Evolutionary conservation across 2,113 vertebrate species (phyloP).

Genomic region (Psophia crepitans): DNA sequence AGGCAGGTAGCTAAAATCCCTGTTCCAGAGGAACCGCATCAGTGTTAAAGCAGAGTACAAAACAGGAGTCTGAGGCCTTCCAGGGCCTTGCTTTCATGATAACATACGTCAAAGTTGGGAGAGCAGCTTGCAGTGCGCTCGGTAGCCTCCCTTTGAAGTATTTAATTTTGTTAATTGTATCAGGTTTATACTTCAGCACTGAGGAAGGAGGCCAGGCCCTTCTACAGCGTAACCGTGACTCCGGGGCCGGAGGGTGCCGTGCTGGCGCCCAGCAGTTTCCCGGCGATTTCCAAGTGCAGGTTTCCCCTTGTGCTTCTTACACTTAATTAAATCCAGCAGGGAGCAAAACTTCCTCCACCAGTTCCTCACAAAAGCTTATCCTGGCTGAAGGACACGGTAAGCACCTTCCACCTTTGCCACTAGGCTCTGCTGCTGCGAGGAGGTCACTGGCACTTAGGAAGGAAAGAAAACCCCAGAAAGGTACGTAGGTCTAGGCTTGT

Average conservation of each 20-base stretch:
- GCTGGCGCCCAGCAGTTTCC: background rate
- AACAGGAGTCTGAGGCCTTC: background rate
- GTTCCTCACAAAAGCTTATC: background rate
- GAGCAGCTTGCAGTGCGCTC: background rate
- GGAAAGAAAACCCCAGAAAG: background rate
- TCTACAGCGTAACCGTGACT: too few relatives aligned
- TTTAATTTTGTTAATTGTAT: background rate
- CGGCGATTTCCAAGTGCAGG: background rate
- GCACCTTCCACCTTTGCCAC: background rate
- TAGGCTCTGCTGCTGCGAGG: background rate
- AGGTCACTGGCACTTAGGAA: background rate
- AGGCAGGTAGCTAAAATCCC: background rate
- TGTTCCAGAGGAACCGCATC: background rate
- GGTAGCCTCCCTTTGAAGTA: background rate
- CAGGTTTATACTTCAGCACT: background rate
- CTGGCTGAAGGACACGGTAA: background rate
- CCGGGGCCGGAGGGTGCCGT: background rate
- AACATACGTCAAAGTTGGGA: background rate
- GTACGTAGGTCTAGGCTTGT: accelerated
- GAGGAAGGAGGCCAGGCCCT: background rate
- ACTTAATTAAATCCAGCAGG: background rate
- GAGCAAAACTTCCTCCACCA: background rate
- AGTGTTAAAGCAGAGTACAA: background rate
- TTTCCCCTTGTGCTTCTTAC: background rate
- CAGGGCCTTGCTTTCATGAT: background rate